Evolutionary conservation across 2,888 invertebrate genomes (phyloP).

Genomic region (Dicyrtomina minuta): DNA sequence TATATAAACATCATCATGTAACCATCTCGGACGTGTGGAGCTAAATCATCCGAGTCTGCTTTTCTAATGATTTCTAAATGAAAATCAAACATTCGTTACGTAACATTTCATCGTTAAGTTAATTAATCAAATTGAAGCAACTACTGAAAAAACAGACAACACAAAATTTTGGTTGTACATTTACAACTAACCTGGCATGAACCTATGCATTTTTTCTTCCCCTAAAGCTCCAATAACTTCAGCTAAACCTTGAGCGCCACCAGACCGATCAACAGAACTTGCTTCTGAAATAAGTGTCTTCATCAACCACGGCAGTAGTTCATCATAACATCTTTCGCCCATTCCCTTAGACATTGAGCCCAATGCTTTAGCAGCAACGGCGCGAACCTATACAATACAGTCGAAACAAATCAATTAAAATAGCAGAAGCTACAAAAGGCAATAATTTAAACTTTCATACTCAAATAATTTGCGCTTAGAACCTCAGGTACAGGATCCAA

Average conservation of each 20-base stretch:
- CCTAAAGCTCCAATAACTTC: slow-evolving; percentile 97
- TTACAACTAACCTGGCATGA: slow-evolving; percentile 76
- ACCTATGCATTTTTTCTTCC: slow-evolving; percentile 87
- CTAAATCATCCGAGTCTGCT: slow-evolving; percentile 87
- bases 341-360: slow-evolving; percentile 98
- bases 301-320: slow-evolving; percentile 97
- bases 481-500: slow-evolving; percentile 97
- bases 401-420: slow-evolving; percentile 6
- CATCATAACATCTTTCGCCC: slow-evolving; percentile 94
- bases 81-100: slow-evolving; percentile 27
- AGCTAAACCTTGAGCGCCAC: slow-evolving; percentile 94
- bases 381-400: slow-evolving; percentile 69
- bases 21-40: slow-evolving; percentile 97
- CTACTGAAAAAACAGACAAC: too few relatives aligned
- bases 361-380: slow-evolving; percentile 91
- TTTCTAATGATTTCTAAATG: slow-evolving; percentile 82
- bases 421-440: neutral
- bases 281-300: slow-evolving; percentile 92
- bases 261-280: slow-evolving; percentile 92
- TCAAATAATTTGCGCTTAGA: neutral
- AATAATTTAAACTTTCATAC: neutral
- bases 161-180: too few relatives aligned
- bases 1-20: slow-evolving; percentile 99
- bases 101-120: too few relatives aligned
- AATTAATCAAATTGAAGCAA: too few relatives aligned